phyloP scores from a whole-genome alignment of 2,888 invertebrate species.

The Neria commutata region DNA sequence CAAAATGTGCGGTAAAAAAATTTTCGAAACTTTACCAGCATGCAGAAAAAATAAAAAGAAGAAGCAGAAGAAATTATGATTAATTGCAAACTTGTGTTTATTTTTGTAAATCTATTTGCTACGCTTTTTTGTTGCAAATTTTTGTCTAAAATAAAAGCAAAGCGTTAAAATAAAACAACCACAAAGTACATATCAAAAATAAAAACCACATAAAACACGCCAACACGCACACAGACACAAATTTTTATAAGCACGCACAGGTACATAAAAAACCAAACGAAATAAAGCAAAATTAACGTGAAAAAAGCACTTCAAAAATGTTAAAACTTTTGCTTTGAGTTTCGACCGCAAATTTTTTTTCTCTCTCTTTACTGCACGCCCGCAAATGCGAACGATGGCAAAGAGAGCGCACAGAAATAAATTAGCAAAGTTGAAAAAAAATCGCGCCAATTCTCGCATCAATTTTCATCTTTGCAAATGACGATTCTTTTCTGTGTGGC shows the following conservation, averaged over 20 bases:
- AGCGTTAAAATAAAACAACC: slow-evolving; percentile 24
- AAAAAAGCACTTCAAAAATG: not conserved
- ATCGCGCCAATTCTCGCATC: slow-evolving; percentile 46
- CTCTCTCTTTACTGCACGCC: not conserved
- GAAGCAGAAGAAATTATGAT: not conserved
- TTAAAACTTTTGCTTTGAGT: not conserved
- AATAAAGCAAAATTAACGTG: not conserved
- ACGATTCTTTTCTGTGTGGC: not conserved
- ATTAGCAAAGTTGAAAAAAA: slow-evolving; percentile 20
- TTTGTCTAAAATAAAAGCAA: not conserved
- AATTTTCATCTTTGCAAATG: slow-evolving; percentile 31
- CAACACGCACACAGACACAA: not conserved
- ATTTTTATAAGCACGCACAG: not conserved
- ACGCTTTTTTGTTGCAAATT: no score
- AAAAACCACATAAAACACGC: no score
- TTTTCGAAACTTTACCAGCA: slow-evolving; percentile 48
- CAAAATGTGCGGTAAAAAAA: not conserved
- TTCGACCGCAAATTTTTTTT: not conserved
- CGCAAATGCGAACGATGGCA: slow-evolving; percentile 4
- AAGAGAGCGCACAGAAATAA: slow-evolving; percentile 33
- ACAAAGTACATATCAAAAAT: slow-evolving; percentile 17
- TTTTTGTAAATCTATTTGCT: no score
- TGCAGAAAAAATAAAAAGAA: slow-evolving; percentile 31
- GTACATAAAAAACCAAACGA: not conserved
- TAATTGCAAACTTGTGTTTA: no score